phyloP scores from a whole-genome alignment of 2,888 invertebrate genomes.

The Metopia argyrocephala region DNA sequence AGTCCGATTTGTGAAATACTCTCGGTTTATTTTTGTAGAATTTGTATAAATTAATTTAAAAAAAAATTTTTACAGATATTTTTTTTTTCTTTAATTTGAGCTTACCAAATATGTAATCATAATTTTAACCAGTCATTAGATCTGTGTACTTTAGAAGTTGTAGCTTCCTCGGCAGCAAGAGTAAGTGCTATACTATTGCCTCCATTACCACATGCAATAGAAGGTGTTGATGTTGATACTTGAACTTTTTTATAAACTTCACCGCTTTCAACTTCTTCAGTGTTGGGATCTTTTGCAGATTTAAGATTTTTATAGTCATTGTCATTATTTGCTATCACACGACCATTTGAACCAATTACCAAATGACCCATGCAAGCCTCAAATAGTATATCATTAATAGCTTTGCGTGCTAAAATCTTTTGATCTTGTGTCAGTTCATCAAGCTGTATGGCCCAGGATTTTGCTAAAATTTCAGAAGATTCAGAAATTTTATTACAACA shows the following conservation, averaged over 20 bases:
- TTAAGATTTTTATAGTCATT: slow-evolving; percentile 15
- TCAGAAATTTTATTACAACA: slow-evolving; percentile 66
- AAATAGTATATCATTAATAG: slow-evolving; percentile 74
- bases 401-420: slow-evolving; percentile 72
- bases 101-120: slow-evolving; percentile 41
- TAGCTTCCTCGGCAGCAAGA: background rate
- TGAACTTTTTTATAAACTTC: slow-evolving; percentile 44
- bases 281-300: background rate
- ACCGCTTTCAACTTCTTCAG: slow-evolving; percentile 49
- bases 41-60: too few species aligned
- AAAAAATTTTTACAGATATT: too few species aligned
- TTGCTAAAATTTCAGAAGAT: slow-evolving; percentile 71
- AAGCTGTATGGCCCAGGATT: slow-evolving; percentile 74
- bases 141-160: slow-evolving; percentile 7
- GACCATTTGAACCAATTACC: slow-evolving; percentile 48
- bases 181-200: background rate
- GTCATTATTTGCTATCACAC: slow-evolving; percentile 9
- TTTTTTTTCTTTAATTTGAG: background rate
- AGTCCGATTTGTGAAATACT: too few species aligned
- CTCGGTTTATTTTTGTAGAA: too few species aligned
- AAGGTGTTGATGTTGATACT: background rate
- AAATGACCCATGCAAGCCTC: slow-evolving; percentile 74
- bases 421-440: slow-evolving; percentile 72
- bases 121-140: slow-evolving; percentile 44
- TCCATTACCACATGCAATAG: background rate